Base-by-base conservation (phyloP, 2,113 vertebrate species). In the Pterocles gutturalis region DNA sequence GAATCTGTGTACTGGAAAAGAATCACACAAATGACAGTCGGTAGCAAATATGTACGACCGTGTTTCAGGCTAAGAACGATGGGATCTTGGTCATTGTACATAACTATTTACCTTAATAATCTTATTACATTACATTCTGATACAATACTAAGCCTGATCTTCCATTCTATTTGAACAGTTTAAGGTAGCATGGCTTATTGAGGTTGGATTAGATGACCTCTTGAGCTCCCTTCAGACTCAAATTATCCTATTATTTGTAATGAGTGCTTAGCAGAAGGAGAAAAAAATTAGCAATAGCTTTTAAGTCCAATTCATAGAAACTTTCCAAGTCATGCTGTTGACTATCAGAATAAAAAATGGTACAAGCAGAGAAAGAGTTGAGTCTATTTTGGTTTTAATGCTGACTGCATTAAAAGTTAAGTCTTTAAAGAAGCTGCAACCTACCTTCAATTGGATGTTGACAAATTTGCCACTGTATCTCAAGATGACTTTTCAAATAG, bases 261-360 rank as follows among this genome's bases (percentile, higher is more conserved):
- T 49, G 7, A 64, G 19, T 17, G 9, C 8, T 62, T 64, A 72
- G 60, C 34, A 79, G 10, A 16, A 49, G 9, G 8, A 71, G 45
- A 28, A 58, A 76, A 76, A 45, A 29, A 2, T 3, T 36, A 53
- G 6, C 0, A 1, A 62, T 57, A 75, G 1, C 2, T 66, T 87
- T 90, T 79, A 19, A 81, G 64, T 91, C 26, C 31, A 61, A 36
- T 51, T 62, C 31, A 54, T 45, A 36, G 25, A 61, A 93, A 25
- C 7, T 70, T 87, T 34, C 5, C 8, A 75, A 67, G 82, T 60
- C 3, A 45, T 64, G 4, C 2, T 71, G 3, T 64, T 64, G 17
- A 46, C 61, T 75, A 46, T 10, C 11, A 75, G 36, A 66, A 70
- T 1, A 62, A 77, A 54, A 78, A 65, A 24, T 19, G 7, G 3